These are phyloP conservation scores for Gephyroberyx darwinii DNA, from an alignment of 2,797 vertebrate genomes.

Conservation along the genomic window DNA sequence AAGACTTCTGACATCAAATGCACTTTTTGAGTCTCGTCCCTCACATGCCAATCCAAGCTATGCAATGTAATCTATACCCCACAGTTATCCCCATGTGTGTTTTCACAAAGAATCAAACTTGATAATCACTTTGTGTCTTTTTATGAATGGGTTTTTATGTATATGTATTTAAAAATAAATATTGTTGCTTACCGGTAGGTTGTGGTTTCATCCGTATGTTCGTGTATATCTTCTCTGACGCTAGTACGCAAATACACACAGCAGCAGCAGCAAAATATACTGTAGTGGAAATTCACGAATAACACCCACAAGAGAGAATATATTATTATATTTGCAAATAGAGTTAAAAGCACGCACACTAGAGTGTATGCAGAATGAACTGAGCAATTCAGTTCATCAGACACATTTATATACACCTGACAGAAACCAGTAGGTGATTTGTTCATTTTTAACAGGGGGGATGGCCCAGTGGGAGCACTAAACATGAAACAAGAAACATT, in stretches of 20 bases:
- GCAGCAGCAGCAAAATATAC: background rate
- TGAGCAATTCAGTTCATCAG: too few relatives aligned
- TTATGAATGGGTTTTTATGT: constrained; percentile 79
- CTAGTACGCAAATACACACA: background rate
- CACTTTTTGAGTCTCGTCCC: constrained; percentile 71
- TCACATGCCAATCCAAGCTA: constrained; percentile 75
- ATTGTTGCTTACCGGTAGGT: constrained; percentile 68
- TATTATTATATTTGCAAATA: too few relatives aligned
- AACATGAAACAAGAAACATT: too few relatives aligned
- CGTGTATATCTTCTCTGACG: background rate
- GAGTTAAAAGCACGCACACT: too few relatives aligned
- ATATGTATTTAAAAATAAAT: constrained; percentile 82
- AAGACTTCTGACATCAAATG: constrained; percentile 66
- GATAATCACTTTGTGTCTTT: constrained; percentile 76
- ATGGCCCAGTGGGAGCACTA: too few relatives aligned
- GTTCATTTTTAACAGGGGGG: too few relatives aligned
- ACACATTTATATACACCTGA: too few relatives aligned
- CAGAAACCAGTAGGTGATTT: too few relatives aligned
- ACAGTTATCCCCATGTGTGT: constrained; percentile 64
- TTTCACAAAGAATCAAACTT: constrained; percentile 73
- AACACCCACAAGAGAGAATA: too few relatives aligned
- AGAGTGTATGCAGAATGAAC: too few relatives aligned
- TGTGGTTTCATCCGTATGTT: constrained; percentile 25
- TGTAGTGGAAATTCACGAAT: too few relatives aligned
- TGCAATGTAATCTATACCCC: constrained; percentile 80